A percentile compares a stretch with the other conserved stretches of the same genome.
Conservation (phyloP, 2,113 vertebrate species). For the Phrynosoma blainvillii region DNA sequence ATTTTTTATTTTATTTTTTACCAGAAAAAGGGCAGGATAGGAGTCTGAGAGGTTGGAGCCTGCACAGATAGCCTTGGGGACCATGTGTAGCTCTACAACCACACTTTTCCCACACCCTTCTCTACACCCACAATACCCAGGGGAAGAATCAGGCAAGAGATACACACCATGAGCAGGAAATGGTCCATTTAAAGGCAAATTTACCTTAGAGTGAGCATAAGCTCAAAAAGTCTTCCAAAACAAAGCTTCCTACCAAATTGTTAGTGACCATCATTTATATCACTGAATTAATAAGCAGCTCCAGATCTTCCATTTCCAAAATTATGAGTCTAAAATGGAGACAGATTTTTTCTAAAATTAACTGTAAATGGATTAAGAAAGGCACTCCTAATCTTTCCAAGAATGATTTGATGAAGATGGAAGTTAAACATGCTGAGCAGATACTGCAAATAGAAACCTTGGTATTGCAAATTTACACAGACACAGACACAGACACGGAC, state of each 20-base stretch:
- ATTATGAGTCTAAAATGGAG: constrained; percentile 18
- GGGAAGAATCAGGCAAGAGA: too few species aligned
- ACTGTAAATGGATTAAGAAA: constrained; percentile 36
- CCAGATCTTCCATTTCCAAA: constrained; percentile 26
- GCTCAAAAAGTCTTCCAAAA: background rate
- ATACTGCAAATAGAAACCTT: background rate
- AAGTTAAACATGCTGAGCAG: background rate
- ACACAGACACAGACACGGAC: background rate
- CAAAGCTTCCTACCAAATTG: background rate
- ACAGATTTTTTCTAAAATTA: constrained; percentile 25
- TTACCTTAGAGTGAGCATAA: background rate
- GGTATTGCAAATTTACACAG: background rate
- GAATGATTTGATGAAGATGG: background rate
- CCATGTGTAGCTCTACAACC: too few species aligned
- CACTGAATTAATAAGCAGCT: background rate
- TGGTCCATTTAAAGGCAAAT: background rate
- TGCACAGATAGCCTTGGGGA: too few species aligned
- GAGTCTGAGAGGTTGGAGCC: too few species aligned
- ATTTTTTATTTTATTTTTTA: too few species aligned
- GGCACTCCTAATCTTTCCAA: fast-evolving
- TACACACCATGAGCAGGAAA: background rate
- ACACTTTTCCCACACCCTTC: too few species aligned
- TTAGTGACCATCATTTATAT: background rate
- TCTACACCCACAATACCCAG: too few species aligned
- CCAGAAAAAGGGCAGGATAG: too few species aligned